Conservation (phyloP, 2,888 invertebrate genomes). For the Brachycybe producta region DNA sequence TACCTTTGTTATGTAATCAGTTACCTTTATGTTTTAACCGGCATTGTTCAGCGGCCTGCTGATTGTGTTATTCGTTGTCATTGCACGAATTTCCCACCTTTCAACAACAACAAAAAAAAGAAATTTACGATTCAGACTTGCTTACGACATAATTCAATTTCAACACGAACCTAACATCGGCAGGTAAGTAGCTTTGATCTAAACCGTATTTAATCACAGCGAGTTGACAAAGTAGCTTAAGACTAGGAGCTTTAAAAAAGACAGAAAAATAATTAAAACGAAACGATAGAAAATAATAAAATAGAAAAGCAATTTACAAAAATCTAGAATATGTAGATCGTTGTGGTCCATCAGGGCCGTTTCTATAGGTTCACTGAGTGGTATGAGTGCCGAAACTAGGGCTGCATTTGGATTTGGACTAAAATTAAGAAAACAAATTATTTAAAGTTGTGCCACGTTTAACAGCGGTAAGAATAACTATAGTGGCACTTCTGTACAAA, state of each 20-base stretch:
- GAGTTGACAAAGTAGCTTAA: slow-evolving; percentile 58
- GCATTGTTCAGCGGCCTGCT: slow-evolving; percentile 27
- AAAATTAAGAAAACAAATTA: slow-evolving; percentile 5
- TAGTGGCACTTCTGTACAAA: too few species aligned
- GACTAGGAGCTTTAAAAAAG: slow-evolving; percentile 43
- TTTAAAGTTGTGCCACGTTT: too few species aligned
- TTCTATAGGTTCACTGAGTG: slow-evolving; percentile 22
- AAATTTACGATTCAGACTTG: slow-evolving; percentile 25
- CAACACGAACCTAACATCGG: slow-evolving; percentile 38
- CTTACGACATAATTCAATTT: background rate
- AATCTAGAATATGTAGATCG: slow-evolving; percentile 69
- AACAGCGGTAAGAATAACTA: too few species aligned
- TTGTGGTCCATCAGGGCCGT: slow-evolving; percentile 58
- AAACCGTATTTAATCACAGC: slow-evolving; percentile 50
- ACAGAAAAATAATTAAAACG: slow-evolving; percentile 4
- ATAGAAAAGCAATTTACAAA: slow-evolving; percentile 36
- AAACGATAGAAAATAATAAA: background rate
- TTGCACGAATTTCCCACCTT: slow-evolving; percentile 52
- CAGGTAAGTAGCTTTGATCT: slow-evolving; percentile 49
- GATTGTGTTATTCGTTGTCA: slow-evolving; percentile 57
- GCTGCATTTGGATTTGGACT: slow-evolving; percentile 17
- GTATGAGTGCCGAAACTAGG: background rate
- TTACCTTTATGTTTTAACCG: background rate
- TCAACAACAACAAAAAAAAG: too few species aligned
- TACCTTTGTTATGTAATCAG: too few species aligned